Conservation (phyloP, 2,888 invertebrate genomes). For the Unio delphinus region DNA sequence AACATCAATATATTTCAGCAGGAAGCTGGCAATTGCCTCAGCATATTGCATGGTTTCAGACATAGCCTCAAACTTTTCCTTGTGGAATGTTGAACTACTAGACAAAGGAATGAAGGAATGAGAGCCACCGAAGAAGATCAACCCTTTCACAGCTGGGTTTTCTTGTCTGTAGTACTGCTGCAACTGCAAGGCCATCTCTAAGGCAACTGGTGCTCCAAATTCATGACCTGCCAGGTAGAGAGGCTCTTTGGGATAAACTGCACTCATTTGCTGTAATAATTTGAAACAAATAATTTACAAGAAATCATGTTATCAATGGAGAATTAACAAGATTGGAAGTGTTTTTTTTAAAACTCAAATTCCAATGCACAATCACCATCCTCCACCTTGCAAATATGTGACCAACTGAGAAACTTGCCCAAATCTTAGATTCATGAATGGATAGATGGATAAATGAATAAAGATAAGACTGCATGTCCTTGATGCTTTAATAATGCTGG, state of each 20-base stretch:
- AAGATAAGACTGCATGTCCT: no score
- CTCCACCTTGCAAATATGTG: no score
- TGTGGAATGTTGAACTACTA: slow-evolving; percentile 1
- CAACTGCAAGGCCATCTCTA: slow-evolving; percentile 92
- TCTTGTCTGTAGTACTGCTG: slow-evolving; percentile 1
- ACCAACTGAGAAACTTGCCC: no score
- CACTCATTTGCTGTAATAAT: slow-evolving; percentile 78
- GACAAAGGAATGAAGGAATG: slow-evolving; percentile 70
- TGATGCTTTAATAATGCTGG: no score
- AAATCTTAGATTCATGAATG: no score
- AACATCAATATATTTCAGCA: slow-evolving; percentile 5
- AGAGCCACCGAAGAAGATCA: slow-evolving; percentile 89
- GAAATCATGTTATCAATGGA: no score
- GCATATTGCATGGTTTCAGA: slow-evolving; percentile 5
- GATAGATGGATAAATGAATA: no score
- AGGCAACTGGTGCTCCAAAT: slow-evolving; percentile 93
- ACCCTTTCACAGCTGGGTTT: slow-evolving; percentile 65
- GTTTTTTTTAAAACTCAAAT: no score
- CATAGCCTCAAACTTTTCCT: background rate
- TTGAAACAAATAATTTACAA: background rate
- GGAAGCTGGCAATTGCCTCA: slow-evolving; percentile 14
- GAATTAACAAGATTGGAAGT: no score
- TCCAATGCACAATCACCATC: no score
- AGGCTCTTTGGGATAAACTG: slow-evolving; percentile 85
- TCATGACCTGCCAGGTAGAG: slow-evolving; percentile 94